Evolutionary conservation across 1,140 invertebrate species (phyloP).

Genomic region (Drosophila serrata): DNA sequence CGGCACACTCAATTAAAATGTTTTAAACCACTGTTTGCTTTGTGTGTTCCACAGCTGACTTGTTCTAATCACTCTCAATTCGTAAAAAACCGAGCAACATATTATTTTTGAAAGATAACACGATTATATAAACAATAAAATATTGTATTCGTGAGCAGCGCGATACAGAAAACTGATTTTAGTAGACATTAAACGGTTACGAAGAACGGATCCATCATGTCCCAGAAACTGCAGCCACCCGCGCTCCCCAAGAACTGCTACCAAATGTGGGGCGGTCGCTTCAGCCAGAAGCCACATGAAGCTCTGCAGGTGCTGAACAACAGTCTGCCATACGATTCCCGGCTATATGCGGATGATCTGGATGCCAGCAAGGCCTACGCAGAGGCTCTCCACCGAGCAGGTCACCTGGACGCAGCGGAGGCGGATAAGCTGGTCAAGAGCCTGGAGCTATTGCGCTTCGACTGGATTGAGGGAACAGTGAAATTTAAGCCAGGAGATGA

Average conservation of each 20-base stretch:
- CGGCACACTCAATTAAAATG: neutral
- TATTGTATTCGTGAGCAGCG: constrained; percentile 15
- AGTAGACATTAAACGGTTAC: constrained; percentile 31
- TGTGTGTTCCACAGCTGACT: constrained; percentile 18
- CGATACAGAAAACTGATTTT: neutral
- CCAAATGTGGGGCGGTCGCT: constrained; percentile 92
- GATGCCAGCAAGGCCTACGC: constrained; percentile 92
- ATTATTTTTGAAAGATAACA: constrained; percentile 49
- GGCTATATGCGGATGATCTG: constrained; percentile 91
- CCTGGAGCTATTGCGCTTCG: constrained; percentile 88
- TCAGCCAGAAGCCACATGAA: constrained; percentile 88
- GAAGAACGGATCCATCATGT: constrained; percentile 36
- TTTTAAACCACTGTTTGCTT: constrained; percentile 26
- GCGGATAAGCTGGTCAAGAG: constrained; percentile 87
- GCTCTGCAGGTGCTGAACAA: constrained; percentile 90
- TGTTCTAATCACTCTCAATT: constrained; percentile 23
- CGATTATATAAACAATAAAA: constrained; percentile 31
- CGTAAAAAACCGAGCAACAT: constrained; percentile 29
- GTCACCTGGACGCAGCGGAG: constrained; percentile 88
- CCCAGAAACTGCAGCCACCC: constrained; percentile 19
- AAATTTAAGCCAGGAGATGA: constrained; percentile 88
- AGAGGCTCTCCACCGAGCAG: constrained; percentile 87
- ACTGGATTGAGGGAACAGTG: constrained; percentile 88
- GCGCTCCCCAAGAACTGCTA: constrained; percentile 14
- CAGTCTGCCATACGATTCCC: constrained; percentile 90